Evolutionary conservation across 2,797 vertebrate genomes (phyloP).

Genomic region (Sciurus vulgaris): DNA sequence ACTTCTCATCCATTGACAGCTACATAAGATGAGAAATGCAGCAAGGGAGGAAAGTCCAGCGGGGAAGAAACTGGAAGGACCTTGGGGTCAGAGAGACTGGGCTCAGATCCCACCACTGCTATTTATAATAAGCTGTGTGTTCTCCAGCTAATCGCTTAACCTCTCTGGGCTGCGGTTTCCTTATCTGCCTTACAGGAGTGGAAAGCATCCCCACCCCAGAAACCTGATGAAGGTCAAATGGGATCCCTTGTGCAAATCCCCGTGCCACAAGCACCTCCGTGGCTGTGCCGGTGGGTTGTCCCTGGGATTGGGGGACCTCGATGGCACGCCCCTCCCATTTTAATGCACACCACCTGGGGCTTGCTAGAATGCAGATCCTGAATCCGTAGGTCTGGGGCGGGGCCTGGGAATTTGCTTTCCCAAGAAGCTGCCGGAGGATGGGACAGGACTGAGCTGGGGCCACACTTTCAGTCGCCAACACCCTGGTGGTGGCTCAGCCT

Average conservation of each 20-base stretch:
- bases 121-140: neutral
- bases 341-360: neutral
- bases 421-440: neutral
- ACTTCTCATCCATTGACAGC: neutral
- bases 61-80: neutral
- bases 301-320: neutral
- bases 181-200: neutral
- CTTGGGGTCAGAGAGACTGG: neutral
- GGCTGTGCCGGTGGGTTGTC: no score
- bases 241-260: neutral
- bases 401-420: neutral
- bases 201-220: neutral
- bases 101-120: neutral
- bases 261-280: fast-evolving
- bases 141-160: neutral
- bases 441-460: neutral
- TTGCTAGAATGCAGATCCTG: neutral
- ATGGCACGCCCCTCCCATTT: neutral
- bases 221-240: neutral
- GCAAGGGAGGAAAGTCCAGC: neutral
- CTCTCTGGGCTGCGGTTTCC: neutral
- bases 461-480: fast-evolving
- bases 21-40: neutral
- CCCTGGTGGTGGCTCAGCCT: fast-evolving
- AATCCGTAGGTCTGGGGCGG: neutral